Evolutionary conservation across 2,888 invertebrate genomes (phyloP).

Genomic region (Folsomia manolachei): DNA sequence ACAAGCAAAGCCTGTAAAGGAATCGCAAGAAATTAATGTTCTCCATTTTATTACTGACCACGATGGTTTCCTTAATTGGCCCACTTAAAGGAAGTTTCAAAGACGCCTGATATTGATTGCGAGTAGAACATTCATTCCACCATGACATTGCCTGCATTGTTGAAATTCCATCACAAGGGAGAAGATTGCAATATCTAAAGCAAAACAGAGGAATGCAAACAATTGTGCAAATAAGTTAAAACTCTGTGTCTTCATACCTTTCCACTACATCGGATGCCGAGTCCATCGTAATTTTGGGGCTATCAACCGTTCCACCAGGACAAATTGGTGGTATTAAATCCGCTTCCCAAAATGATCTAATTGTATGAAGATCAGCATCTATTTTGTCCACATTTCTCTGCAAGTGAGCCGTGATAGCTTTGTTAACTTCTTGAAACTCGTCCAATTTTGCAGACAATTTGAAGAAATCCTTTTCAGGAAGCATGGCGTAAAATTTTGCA

Average conservation of each 20-base stretch:
- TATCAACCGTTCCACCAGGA: constrained; percentile 47
- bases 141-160: constrained; percentile 62
- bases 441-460: constrained; percentile 38
- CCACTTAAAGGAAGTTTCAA: constrained; percentile 75
- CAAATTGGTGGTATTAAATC: constrained; percentile 50
- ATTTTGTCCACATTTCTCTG: constrained; percentile 56
- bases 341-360: constrained; percentile 38
- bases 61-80: constrained; percentile 66
- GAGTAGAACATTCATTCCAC: constrained; percentile 50
- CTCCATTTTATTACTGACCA: constrained; percentile 56
- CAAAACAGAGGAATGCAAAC: neutral
- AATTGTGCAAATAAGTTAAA: constrained; percentile 4
- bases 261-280: constrained; percentile 13
- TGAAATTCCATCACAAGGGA: constrained; percentile 79
- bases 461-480: constrained; percentile 51
- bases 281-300: constrained; percentile 58
- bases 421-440: constrained; percentile 25
- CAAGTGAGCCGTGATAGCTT: constrained; percentile 23
- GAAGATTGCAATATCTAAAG: constrained; percentile 68
- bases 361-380: constrained; percentile 59
- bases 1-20: constrained; percentile 42
- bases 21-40: neutral
- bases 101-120: constrained; percentile 56
- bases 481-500: constrained; percentile 56
- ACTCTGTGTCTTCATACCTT: neutral